These are phyloP conservation scores for Parnassius orleans DNA, from an alignment of 2,888 invertebrate species.

Conservation along the genomic window DNA sequence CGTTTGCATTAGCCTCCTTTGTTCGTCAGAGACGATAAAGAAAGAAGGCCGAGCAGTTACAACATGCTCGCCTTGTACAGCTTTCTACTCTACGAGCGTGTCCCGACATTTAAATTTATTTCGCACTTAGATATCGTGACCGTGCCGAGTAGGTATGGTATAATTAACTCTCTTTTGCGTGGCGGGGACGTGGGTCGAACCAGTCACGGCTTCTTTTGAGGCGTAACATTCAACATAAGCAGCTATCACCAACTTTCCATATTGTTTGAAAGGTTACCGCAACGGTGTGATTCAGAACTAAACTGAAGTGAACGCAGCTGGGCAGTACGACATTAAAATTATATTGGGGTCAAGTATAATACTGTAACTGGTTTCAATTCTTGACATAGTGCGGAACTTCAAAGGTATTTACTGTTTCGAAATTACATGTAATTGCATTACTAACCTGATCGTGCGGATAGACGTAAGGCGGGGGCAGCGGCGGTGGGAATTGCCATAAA, in stretches of 20 bases:
- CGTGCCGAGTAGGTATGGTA: slow-evolving; percentile 40
- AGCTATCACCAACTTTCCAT: slow-evolving; percentile 51
- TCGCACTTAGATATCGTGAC: slow-evolving; percentile 69
- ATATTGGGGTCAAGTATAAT: slow-evolving; percentile 67
- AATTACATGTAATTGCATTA: slow-evolving; percentile 36
- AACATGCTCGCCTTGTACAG: slow-evolving; percentile 76
- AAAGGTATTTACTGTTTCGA: not conserved
- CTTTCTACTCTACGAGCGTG: slow-evolving; percentile 75
- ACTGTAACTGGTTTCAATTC: slow-evolving; percentile 33
- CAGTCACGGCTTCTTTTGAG: slow-evolving; percentile 71
- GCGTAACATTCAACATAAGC: slow-evolving; percentile 47
- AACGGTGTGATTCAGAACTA: slow-evolving; percentile 35
- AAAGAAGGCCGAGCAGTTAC: slow-evolving; percentile 77
- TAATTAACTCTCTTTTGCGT: slow-evolving; percentile 62
- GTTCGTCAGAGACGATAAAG: slow-evolving; percentile 50
- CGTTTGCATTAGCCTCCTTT: slow-evolving; percentile 71
- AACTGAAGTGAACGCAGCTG: slow-evolving; percentile 47
- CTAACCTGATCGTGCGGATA: slow-evolving; percentile 90
- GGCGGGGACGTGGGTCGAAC: slow-evolving; percentile 67
- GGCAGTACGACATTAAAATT: slow-evolving; percentile 48
- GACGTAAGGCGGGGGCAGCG: slow-evolving; percentile 89
- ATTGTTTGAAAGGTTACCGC: slow-evolving; percentile 38
- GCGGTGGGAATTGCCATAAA: slow-evolving; percentile 92
- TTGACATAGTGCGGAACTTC: slow-evolving; percentile 5
- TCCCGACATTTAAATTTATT: slow-evolving; percentile 78